Evolutionary conservation across 1,140 invertebrate species (phyloP), one percentile per base, ranked within the genome.

Genomic region (Drosophila hydei): DNA sequence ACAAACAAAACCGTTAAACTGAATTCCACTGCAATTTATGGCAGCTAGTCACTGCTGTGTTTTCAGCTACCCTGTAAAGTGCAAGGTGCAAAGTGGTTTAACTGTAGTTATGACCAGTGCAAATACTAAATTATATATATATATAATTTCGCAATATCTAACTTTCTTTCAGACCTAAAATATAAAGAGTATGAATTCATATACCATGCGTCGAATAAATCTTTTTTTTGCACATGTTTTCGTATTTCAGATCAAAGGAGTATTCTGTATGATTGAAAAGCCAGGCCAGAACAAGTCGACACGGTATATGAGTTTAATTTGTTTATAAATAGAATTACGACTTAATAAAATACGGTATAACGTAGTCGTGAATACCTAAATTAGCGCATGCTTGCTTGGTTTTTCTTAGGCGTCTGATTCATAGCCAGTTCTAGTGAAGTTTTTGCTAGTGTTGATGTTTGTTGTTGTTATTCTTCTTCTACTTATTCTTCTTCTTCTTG

Each of bases 391-490:
- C 4, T 40, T 48, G 51, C 42, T 59, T 60, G 16, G 21, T 12
- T 38, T 63, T 67, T 48, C 65, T 78, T 70, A 4, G 33, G 42
- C 55, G 45, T 72, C 69, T 80, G 80, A 85, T 87, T 85, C 80
- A 85, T 87, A 77, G 81, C 73, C 63, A 75, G 60, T 85, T 77
- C 77, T 77, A 80, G 81, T 75, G 73, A 87, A 87, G 63, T 70
- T 77, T 77, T 73, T 62, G 58, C 59, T 80, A 63, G 77, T 76
- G 62, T 61, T 55, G 45, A 42, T 73, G 74, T 61, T 62, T 70
- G 59, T 36, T 30, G 23, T 16, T 56, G 16, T 62, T 27, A 14
- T n/a, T 21, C 45, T 25, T 7, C 14, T 43, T 43, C 5, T 19
- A 51, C 16, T 25, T 48, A 21, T 16, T 60, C 38, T 12, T 42